phyloP scores from a whole-genome alignment of 2,888 invertebrate species.

The Myathropa florea region DNA sequence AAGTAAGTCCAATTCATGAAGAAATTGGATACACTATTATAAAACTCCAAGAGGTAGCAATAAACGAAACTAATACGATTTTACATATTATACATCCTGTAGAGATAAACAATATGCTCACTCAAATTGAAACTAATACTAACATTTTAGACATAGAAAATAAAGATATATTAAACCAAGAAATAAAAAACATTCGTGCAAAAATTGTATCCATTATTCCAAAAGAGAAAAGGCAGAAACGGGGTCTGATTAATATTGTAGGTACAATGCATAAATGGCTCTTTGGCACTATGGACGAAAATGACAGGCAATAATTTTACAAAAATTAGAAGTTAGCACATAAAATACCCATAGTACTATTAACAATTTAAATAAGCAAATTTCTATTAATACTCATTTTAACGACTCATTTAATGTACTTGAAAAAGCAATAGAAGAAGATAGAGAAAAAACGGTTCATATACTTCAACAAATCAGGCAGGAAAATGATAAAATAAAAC shows the following conservation, averaged over 20 bases:
- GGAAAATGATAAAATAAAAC: too few species aligned
- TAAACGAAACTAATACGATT: constrained; percentile 29
- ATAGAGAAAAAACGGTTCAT: constrained; percentile 31
- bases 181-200: background rate
- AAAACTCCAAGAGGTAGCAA: constrained; percentile 19
- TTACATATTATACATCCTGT: constrained; percentile 41
- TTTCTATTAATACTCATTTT: too few species aligned
- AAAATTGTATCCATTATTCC: constrained; percentile 26
- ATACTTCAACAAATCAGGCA: too few species aligned
- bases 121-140: constrained; percentile 35
- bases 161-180: background rate
- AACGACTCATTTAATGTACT: too few species aligned
- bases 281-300: too few species aligned
- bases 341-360: too few species aligned
- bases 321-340: too few species aligned
- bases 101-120: constrained; percentile 32
- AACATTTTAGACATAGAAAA: constrained; percentile 14
- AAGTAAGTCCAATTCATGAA: constrained; percentile 22
- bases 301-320: too few species aligned
- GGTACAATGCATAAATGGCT: constrained; percentile 15
- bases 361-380: too few species aligned
- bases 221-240: constrained; percentile 5
- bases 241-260: constrained; percentile 32
- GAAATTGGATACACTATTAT: constrained; percentile 17
- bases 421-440: too few species aligned